Base-by-base conservation (phyloP, 2,113 vertebrate species). In the Dolichallabes microphthalmus region DNA sequence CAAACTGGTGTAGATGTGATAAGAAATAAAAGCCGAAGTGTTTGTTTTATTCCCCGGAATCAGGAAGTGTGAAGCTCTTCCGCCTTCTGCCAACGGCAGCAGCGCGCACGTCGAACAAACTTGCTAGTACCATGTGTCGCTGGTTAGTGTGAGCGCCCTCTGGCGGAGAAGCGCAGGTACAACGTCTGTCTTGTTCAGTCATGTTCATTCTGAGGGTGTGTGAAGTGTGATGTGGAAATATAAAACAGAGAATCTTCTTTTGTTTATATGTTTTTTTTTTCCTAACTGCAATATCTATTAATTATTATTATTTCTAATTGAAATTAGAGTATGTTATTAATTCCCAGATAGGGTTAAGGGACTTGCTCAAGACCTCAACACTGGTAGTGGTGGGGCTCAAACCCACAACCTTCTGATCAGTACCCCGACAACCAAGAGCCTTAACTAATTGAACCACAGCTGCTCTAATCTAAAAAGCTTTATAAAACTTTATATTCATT, bases 71-170 rank as follows among this genome's bases (percentile, higher is more conserved):
- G 7, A 58, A 53, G 52, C 19, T 74, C 87, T 91, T 89, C 88
- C 82, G 87, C 87, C 87, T 89, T 88, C 64, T 89, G 80, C 76
- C 85, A 83, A 83, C 82, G 84, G 52, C 84, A 76, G 35, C 84
- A 82, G 74, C 82, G 32, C 61, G 45, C 68, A 63, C 61, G 82
- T 86, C 89, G 50, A 88, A 84, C 90, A 86, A 89, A 87, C 90
- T 53, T 82, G 84, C 74, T 57, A 45, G 63, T 0, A 73, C 35
- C 64, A 1, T 80, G 32, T 12, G 22, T 17, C 63, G 7, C 12
- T 58, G 0, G 2, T 17, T 11, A 2, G 9, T 13, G 76, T 13
- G 76, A 22, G 64, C 52, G 76, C 76, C 76, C n/a, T 20, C 76
- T 80, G 50, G 64, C n/a, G 84, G 77, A n/a, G 22, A 39, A 32